A percentile compares a stretch with the other conserved stretches of the same genome.
These are phyloP conservation scores for Aurelia sp. DNA, from an alignment of 30 jellyfish, hydroid and myxozoan genomes.

Conservation along the genomic window DNA sequence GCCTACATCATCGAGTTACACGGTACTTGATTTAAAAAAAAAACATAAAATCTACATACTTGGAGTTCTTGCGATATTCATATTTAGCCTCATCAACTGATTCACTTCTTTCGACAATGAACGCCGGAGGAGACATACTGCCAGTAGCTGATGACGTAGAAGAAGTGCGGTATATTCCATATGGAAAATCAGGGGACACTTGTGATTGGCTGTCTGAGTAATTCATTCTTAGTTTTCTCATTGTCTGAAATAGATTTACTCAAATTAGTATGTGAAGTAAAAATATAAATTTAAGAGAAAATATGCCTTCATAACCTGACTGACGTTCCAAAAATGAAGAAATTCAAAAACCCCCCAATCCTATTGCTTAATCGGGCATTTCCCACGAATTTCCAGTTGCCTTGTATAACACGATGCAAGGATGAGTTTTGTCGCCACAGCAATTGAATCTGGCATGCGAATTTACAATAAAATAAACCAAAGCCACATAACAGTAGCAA, in stretches of 20 bases:
- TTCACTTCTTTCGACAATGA: slow-evolving; percentile 70
- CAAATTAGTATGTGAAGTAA: background rate
- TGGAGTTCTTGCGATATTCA: slow-evolving; percentile 74
- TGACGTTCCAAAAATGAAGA: too few species aligned
- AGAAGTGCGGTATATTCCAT: slow-evolving; percentile 66
- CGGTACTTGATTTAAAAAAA: background rate
- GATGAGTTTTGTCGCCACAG: too few species aligned
- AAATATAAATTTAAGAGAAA: too few species aligned
- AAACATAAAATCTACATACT: slow-evolving; percentile 27
- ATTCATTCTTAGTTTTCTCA: slow-evolving; percentile 20
- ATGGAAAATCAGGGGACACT: slow-evolving; percentile 86
- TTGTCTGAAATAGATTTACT: slow-evolving; percentile 3
- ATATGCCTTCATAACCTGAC: too few species aligned
- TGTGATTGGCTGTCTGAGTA: slow-evolving; percentile 29
- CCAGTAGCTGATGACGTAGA: slow-evolving; percentile 71
- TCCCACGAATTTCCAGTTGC: too few species aligned
- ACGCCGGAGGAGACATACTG: slow-evolving; percentile 92
- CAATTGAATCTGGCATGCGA: too few species aligned
- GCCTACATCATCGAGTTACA: background rate
- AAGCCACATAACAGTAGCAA: too few species aligned
- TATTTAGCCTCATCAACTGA: slow-evolving; percentile 51
- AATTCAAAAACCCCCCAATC: too few species aligned
- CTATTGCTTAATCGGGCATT: too few species aligned
- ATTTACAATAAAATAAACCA: too few species aligned
- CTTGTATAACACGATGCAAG: too few species aligned